Conservation (phyloP, 2,797 vertebrate species). For the Takifugu rubripes region DNA sequence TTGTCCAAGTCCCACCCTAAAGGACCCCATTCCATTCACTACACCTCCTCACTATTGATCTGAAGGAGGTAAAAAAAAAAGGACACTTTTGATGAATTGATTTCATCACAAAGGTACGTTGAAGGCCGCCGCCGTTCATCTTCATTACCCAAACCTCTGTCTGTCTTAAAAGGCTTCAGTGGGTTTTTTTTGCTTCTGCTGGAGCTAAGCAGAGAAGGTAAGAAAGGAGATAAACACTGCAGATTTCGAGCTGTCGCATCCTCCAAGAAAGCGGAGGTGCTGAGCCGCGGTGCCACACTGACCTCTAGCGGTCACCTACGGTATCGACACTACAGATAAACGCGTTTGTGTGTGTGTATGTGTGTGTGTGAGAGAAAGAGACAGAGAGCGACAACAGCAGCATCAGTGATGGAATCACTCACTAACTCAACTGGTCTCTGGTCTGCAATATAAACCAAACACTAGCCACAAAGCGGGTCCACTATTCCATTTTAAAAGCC, state of each 20-base stretch:
- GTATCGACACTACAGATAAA: conserved; percentile 26
- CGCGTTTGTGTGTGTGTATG: no score
- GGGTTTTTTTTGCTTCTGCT: conserved; percentile 25
- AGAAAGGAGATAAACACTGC: conserved; percentile 59
- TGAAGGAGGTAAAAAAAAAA: conserved; percentile 24
- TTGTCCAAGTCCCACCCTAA: conserved; percentile 37
- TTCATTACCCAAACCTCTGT: no score
- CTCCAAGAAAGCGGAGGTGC: conserved; percentile 11
- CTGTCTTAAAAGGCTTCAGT: background rate
- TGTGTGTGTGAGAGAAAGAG: no score
- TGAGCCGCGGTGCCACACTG: conserved; percentile 58
- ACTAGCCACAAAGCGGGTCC: no score
- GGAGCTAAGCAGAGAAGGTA: conserved; percentile 24
- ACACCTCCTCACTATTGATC: conserved; percentile 34
- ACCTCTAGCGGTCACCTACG: conserved; percentile 55
- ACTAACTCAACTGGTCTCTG: no score
- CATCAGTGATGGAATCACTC: no score
- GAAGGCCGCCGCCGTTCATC: background rate
- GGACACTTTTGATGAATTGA: conserved; percentile 25
- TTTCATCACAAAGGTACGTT: conserved; percentile 2
- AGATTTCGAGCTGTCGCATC: conserved; percentile 54
- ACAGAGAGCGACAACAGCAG: no score
- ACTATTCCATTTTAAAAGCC: no score
- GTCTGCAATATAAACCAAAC: no score
- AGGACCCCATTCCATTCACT: conserved; percentile 41